Base-by-base conservation (phyloP, 2,113 vertebrate genomes). In the Nettapus auritus region DNA sequence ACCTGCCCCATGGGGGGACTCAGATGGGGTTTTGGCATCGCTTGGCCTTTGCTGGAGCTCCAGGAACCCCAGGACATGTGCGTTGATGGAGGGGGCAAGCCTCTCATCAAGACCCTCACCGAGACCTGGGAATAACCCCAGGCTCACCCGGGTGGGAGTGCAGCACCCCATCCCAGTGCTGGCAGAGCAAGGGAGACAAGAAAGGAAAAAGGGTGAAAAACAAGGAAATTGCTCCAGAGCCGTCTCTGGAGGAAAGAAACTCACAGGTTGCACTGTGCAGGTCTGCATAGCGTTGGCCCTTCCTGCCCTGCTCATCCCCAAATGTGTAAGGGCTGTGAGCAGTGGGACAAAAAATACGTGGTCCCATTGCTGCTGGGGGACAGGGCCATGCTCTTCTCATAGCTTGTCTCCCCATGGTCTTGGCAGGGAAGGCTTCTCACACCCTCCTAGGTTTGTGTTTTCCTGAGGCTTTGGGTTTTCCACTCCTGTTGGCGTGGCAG, bases 251-350 rank as follows among this genome's bases (percentile, higher is more conserved):
- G 44, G 25, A 50, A 42, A 62, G 25, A 46, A 69, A 8, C 0
- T 2, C 0, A 0, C 5, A 15, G 6, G 29, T 23, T 46, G 21
- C 7, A 4, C 13, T 9, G 33, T 17, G 42, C 28, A 31, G 25
- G 3, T 71, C 44, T 6, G 2, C 9, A 1, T 28, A 3, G 4
- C 11, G 19, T 8, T 13, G 16, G 23, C 14, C 3, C 14, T 20
- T 73, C 50, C 33, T 23, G 21, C 42, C 46, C 52, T 2, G 4
- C 55, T 64, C 3, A 0, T 69, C 40, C 40, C 52, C 33, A 3
- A 1, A 40, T 1, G 3, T 20, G 5, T 3, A 9, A 33, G 17
- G 56, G 31, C 38, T 50, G 53, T 3, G 5, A 13, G 8, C 25
- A 14, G 33, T 11, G 5, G 13, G 25, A 26, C 25, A 44, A 6